Percentiles rank a stretch among this genome's conserved stretches.
Evolutionary conservation across 2,113 vertebrate genomes (phyloP).

Genomic region (Erythrolamprus reginae): DNA sequence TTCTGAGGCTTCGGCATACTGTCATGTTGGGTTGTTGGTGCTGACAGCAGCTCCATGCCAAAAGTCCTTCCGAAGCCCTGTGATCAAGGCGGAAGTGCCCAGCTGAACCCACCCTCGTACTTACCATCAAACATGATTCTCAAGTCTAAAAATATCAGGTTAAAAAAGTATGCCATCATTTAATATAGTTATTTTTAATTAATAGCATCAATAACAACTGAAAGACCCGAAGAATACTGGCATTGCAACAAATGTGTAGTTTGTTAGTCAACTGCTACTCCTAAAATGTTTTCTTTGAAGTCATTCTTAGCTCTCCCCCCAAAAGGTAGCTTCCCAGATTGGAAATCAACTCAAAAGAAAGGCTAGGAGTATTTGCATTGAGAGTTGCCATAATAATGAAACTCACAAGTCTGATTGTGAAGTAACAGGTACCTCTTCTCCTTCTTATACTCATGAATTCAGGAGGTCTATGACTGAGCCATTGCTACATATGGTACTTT

Average conservation of each 20-base stretch:
- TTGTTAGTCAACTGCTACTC: not conserved
- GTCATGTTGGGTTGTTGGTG: too few species aligned
- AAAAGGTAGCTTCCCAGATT: not conserved
- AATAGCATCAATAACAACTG: not conserved
- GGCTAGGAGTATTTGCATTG: not conserved
- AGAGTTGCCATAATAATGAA: not conserved
- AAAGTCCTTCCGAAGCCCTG: too few species aligned
- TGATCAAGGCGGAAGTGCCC: too few species aligned
- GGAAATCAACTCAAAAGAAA: not conserved
- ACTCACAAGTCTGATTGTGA: not conserved
- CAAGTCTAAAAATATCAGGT: not conserved
- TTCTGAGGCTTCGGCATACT: too few species aligned
- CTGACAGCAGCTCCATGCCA: too few species aligned
- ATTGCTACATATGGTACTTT: not conserved
- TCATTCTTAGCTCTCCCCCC: not conserved
- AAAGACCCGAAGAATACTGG: not conserved
- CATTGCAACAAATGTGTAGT: not conserved
- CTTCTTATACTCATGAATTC: not conserved
- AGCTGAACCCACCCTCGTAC: too few species aligned
- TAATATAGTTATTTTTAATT: not conserved
- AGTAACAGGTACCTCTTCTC: not conserved
- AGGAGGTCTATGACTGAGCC: not conserved
- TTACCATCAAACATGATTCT: too few species aligned
- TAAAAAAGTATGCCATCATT: not conserved
- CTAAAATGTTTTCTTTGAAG: not conserved